These are phyloP conservation scores for Heliconius ethilla DNA, from an alignment of 2,888 invertebrate genomes.

Conservation along the genomic window DNA sequence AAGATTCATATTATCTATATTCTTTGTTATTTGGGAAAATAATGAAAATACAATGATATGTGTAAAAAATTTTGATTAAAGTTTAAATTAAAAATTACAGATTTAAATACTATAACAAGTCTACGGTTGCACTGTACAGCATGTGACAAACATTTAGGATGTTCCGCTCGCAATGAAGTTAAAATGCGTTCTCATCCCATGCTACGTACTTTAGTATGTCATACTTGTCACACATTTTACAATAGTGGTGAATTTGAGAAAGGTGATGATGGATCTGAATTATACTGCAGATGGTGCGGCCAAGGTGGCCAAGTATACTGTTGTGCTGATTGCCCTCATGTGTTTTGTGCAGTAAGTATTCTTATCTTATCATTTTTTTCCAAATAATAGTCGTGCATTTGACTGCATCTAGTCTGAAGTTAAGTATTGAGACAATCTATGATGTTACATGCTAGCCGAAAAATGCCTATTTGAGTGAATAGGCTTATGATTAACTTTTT, in stretches of 20 bases:
- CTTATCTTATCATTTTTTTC: no score
- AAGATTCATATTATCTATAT: background rate
- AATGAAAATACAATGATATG: background rate
- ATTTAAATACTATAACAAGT: constrained; percentile 82
- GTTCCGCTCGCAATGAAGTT: constrained; percentile 83
- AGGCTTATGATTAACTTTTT: background rate
- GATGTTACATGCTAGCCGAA: background rate
- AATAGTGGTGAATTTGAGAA: constrained; percentile 91
- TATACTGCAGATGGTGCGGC: constrained; percentile 92
- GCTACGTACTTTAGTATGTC: constrained; percentile 87
- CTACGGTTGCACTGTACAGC: constrained; percentile 87
- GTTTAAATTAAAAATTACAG: constrained; percentile 60
- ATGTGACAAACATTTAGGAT: constrained; percentile 88
- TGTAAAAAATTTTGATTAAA: background rate
- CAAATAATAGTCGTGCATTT: no score
- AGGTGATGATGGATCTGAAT: constrained; percentile 91
- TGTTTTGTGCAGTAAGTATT: constrained; percentile 84
- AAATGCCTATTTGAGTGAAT: background rate
- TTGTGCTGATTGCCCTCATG: constrained; percentile 88
- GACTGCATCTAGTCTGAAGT: no score
- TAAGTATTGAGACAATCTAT: background rate
- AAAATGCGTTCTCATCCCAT: constrained; percentile 88
- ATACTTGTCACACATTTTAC: constrained; percentile 88
- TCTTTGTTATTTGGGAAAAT: background rate
- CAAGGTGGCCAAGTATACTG: constrained; percentile 91